Evolutionary conservation across 2,113 vertebrate genomes (phyloP).

Genomic region (Salvelinus fontinalis): DNA sequence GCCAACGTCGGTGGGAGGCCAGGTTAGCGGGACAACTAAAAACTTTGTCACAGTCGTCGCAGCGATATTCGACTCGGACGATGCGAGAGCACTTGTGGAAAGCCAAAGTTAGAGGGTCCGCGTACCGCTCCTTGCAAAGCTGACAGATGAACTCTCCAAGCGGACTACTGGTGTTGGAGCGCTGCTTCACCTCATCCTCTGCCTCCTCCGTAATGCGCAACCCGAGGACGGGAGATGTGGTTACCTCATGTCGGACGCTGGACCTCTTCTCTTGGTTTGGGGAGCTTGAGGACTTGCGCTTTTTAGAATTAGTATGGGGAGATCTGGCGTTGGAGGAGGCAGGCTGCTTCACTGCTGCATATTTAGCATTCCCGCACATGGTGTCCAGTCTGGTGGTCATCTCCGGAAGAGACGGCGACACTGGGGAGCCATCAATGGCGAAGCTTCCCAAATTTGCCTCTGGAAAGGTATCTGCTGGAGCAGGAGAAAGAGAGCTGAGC

Average conservation of each 20-base stretch:
- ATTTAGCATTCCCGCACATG: slow-evolving; percentile 3
- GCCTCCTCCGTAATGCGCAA: slow-evolving; percentile 49
- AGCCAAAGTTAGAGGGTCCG: slow-evolving; percentile 55
- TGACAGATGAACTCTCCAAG: slow-evolving; percentile 63
- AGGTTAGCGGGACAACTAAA: slow-evolving; percentile 67
- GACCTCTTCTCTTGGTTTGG: slow-evolving; percentile 19
- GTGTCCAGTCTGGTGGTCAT: slow-evolving; percentile 45
- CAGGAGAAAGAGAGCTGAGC: slow-evolving; percentile 28
- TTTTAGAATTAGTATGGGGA: slow-evolving; percentile 32
- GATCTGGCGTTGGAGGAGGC: slow-evolving; percentile 24
- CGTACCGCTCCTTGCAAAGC: slow-evolving; percentile 59
- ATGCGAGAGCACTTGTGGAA: slow-evolving; percentile 65
- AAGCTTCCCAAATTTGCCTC: slow-evolving; percentile 35
- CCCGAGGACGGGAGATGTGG: slow-evolving; percentile 52
- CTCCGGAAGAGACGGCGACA: slow-evolving; percentile 40
- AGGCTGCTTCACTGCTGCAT: slow-evolving; percentile 21
- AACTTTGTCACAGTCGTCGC: slow-evolving; percentile 61
- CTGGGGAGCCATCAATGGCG: slow-evolving; percentile 31
- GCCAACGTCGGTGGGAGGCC: slow-evolving; percentile 67
- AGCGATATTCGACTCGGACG: slow-evolving; percentile 60
- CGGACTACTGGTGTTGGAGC: slow-evolving; percentile 4
- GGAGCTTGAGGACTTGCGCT: slow-evolving; percentile 28
- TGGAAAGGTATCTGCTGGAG: slow-evolving; percentile 41
- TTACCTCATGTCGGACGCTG: slow-evolving; percentile 34
- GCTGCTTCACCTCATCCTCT: slow-evolving; percentile 26